A percentile compares a stretch with the other conserved stretches of the same genome.
Conservation (phyloP, 2,888 invertebrate genomes). For the Phaedon cochleariae region DNA sequence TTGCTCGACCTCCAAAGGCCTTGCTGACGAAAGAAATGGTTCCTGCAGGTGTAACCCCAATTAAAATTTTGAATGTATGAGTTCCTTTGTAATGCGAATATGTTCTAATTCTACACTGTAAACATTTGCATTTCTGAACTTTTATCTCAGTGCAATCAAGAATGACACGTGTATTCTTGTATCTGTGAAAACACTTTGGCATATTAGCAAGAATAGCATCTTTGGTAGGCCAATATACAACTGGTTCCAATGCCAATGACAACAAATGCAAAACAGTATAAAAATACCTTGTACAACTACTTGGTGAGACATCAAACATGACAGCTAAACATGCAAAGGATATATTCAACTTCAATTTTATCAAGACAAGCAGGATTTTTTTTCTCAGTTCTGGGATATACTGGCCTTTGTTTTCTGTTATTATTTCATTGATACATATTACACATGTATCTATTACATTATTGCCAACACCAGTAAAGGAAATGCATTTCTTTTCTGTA, state of each 20-base stretch:
- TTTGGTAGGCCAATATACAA: slow-evolving; percentile 16
- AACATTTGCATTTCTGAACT: slow-evolving; percentile 21
- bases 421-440: slow-evolving; percentile 15
- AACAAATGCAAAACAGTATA: slow-evolving; percentile 16
- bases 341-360: slow-evolving; percentile 19
- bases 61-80: slow-evolving; percentile 12
- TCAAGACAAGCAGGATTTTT: slow-evolving; percentile 16
- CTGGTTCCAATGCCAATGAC: slow-evolving; percentile 16
- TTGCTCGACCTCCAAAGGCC: slow-evolving; percentile 13
- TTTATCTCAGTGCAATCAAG: slow-evolving; percentile 16
- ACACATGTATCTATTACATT: slow-evolving; percentile 18
- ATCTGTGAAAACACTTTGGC: slow-evolving; percentile 10
- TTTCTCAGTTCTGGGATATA: slow-evolving; percentile 14
- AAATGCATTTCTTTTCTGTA: slow-evolving; percentile 16
- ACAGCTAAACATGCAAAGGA: slow-evolving; percentile 18
- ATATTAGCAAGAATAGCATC: slow-evolving; percentile 12
- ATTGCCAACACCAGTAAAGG: slow-evolving; percentile 18
- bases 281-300: slow-evolving; percentile 20
- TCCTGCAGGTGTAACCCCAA: slow-evolving; percentile 18
- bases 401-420: slow-evolving; percentile 13
- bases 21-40: slow-evolving; percentile 16
- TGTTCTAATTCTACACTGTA: slow-evolving; percentile 12
- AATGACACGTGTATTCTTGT: slow-evolving; percentile 18
- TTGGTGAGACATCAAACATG: slow-evolving; percentile 15
- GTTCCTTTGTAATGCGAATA: slow-evolving; percentile 18